These are phyloP conservation scores for Fragum sueziense DNA, from an alignment of 2,888 invertebrate genomes.

Conservation along the genomic window DNA sequence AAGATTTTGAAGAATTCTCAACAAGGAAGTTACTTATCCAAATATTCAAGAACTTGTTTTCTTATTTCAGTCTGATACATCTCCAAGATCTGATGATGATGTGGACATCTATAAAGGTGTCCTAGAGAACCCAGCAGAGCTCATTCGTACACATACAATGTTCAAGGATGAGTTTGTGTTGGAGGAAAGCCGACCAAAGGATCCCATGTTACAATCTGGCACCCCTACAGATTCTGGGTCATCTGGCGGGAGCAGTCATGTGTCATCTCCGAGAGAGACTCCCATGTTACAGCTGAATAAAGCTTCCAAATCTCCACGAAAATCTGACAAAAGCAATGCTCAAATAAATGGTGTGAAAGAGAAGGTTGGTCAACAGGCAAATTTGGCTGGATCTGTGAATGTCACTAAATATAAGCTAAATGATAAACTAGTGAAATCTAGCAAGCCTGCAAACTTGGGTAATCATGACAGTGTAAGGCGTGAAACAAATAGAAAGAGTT, in stretches of 20 bases:
- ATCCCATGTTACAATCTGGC: constrained; percentile 65
- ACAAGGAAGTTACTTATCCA: too few species aligned
- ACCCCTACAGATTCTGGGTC: constrained; percentile 65
- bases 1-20: too few species aligned
- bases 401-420: constrained; percentile 29
- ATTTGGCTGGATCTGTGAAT: constrained; percentile 7
- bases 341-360: constrained; percentile 3
- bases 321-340: neutral
- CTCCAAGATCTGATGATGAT: constrained; percentile 71
- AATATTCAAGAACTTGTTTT: constrained; percentile 1
- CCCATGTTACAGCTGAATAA: constrained; percentile 37
- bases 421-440: constrained; percentile 16
- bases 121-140: constrained; percentile 56
- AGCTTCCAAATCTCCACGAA: constrained; percentile 17
- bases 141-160: constrained; percentile 69
- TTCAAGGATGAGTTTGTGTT: constrained; percentile 77
- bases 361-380: neutral
- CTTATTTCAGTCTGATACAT: constrained; percentile 63
- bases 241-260: constrained; percentile 66
- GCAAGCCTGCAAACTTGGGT: neutral
- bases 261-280: constrained; percentile 64
- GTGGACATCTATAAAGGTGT: constrained; percentile 57
- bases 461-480: neutral
- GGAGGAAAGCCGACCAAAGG: constrained; percentile 76
- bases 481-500: constrained; percentile 6